Evolutionary conservation across 2,113 vertebrate species (phyloP).

Genomic region (Elachura formosa): DNA sequence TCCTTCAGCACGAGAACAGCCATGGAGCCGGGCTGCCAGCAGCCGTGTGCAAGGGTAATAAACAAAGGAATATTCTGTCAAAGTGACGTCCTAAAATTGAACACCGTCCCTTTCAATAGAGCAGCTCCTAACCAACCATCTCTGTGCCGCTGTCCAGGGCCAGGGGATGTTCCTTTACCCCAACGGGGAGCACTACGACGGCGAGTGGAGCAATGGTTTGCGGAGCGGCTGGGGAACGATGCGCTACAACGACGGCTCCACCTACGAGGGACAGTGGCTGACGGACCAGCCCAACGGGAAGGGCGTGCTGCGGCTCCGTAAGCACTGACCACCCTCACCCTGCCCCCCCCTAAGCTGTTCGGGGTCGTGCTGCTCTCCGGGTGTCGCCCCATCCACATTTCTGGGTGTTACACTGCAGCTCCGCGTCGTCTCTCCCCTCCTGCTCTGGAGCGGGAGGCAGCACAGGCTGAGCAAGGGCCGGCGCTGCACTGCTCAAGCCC

Average conservation of each 20-base stretch:
- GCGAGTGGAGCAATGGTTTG: conserved; percentile 78
- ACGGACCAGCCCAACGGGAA: conserved; percentile 72
- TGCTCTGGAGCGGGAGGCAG: neutral
- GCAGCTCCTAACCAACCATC: neutral
- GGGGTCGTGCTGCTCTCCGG: neutral
- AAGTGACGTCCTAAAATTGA: neutral
- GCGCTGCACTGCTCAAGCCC: neutral
- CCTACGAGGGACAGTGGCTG: conserved; percentile 88
- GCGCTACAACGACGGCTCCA: conserved; percentile 74
- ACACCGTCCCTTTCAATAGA: neutral
- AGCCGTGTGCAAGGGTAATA: neutral
- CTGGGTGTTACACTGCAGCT: neutral
- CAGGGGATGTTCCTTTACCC: conserved; percentile 76
- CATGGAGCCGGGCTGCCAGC: neutral
- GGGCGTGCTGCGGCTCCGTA: conserved; percentile 79
- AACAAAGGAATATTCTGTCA: neutral
- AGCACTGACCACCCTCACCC: neutral
- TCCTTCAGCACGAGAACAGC: neutral
- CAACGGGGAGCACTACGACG: conserved; percentile 76
- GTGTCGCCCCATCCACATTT: neutral
- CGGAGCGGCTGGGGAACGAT: conserved; percentile 86
- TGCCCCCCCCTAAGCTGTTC: neutral
- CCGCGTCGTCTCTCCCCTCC: neutral
- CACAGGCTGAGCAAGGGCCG: neutral
- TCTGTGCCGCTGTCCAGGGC: conserved; percentile 70